Evolutionary conservation across 1,140 invertebrate species (phyloP), one percentile per base, ranked within the genome.

Genomic region (Euschistus heros): DNA sequence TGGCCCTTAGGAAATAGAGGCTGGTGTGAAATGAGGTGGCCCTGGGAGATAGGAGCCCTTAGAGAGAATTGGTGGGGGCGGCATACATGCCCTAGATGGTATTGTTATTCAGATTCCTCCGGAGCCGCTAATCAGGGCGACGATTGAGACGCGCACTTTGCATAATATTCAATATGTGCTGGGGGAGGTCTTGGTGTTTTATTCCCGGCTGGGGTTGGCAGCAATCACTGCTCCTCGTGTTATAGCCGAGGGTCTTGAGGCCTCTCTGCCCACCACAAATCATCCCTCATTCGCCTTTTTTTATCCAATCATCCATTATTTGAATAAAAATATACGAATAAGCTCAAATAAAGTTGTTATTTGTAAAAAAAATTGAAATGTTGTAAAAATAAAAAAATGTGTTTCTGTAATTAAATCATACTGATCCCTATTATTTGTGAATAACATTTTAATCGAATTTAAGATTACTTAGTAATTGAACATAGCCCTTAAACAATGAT

Each of bases 61-160:
- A 50, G 22, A 50, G 47, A 17, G 47, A 50, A 50, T 50, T 50
- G 47, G 47, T 3, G n/a, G 17, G 47, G 47, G 22, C 3, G 10
- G n/a, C 47, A 50, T 50, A 50, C 22, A 50, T 22, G 47, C 22
- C 47, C 1, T 50, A n/a, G 47, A 20, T 50, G 47, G n/a, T 22
- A 50, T 50, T 50, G 47, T 50, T 50, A 50, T 50, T 50, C 47
- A 50, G 47, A 50, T 50, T 18, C 22, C n/a, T 50, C 5, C 6
- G 47, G 47, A 20, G 22, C 47, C 22, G 47, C 47, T 50, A 50
- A 50, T 50, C 47, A 50, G 47, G 22, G 47, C 47, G 47, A 22
- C 47, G 47, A 50, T 50, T 22, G 47, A 22, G 47, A 50, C 47
- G 47, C n/a, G 47, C 22, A 50, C 47, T 50, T 50, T 50, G 47